Evolutionary conservation across 2,888 invertebrate genomes (phyloP).

Genomic region (Brachycybe producta): DNA sequence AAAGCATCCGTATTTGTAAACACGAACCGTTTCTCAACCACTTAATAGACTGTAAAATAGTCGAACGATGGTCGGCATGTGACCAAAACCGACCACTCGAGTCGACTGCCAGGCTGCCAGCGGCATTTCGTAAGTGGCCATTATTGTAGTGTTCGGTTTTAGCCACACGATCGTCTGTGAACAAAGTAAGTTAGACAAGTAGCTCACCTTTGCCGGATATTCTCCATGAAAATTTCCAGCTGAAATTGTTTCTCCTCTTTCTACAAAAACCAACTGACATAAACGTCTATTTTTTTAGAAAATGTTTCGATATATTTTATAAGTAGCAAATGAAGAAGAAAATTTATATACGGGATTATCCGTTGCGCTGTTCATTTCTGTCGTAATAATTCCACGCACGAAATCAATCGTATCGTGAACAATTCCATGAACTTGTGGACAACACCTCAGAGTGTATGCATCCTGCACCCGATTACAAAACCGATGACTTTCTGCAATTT

Average conservation of each 20-base stretch:
- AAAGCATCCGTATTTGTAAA: too few relatives aligned
- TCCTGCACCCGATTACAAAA: conserved; percentile 52
- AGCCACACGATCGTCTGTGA: too few relatives aligned
- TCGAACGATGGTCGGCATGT: too few relatives aligned
- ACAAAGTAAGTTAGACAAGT: too few relatives aligned
- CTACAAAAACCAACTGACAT: conserved; percentile 40
- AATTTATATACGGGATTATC: conserved; percentile 45
- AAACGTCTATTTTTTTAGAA: background rate
- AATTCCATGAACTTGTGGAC: conserved; percentile 52
- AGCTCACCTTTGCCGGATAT: conserved; percentile 48
- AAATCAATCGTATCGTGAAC: conserved; percentile 52
- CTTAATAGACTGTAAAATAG: too few relatives aligned
- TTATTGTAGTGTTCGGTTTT: too few relatives aligned
- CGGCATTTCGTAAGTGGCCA: background rate
- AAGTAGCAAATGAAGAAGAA: background rate
- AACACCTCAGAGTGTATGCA: conserved; percentile 51
- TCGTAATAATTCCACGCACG: conserved; percentile 43
- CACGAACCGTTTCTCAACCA: too few relatives aligned
- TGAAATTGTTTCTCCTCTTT: conserved; percentile 47
- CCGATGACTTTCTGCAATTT: conserved; percentile 51
- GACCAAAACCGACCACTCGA: too few relatives aligned
- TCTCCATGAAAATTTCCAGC: conserved; percentile 58
- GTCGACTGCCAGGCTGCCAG: too few relatives aligned
- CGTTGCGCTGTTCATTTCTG: conserved; percentile 52
- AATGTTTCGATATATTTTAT: background rate